Conservation (phyloP, 2,888 invertebrate species). For the Agrilus biguttatus region DNA sequence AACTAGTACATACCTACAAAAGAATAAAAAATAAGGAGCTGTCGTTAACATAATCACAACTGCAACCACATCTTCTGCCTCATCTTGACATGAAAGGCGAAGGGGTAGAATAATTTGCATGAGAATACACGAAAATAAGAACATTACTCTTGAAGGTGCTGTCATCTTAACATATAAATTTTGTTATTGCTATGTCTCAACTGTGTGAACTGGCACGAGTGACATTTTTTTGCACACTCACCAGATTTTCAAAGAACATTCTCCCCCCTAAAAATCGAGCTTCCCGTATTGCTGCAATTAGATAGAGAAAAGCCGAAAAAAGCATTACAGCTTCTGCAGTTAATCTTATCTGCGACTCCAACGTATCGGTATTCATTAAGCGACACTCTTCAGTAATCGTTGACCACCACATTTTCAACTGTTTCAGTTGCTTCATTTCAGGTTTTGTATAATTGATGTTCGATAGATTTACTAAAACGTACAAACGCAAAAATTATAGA, state of each 20-base stretch:
- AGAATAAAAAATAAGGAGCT: slow-evolving; percentile 93
- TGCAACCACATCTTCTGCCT: slow-evolving; percentile 81
- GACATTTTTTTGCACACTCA: slow-evolving; percentile 29
- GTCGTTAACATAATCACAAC: slow-evolving; percentile 91
- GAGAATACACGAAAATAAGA: slow-evolving; percentile 80
- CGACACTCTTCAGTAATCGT: slow-evolving; percentile 56
- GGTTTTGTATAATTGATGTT: no score
- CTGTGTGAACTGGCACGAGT: background rate
- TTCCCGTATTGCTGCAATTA: slow-evolving; percentile 73
- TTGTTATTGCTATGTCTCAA: background rate
- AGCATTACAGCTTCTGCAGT: slow-evolving; percentile 66
- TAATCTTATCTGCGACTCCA: slow-evolving; percentile 52
- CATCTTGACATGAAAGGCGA: slow-evolving; percentile 69
- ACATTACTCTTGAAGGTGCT: slow-evolving; percentile 84
- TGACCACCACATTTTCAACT: slow-evolving; percentile 43
- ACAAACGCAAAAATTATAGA: no score
- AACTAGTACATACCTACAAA: slow-evolving; percentile 65
- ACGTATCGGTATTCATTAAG: slow-evolving; percentile 46
- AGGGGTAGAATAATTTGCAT: slow-evolving; percentile 77
- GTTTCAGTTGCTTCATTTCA: background rate
- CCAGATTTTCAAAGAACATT: slow-evolving; percentile 92
- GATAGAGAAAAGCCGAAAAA: slow-evolving; percentile 70
- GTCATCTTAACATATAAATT: slow-evolving; percentile 47
- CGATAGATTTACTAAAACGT: no score
- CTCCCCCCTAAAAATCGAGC: slow-evolving; percentile 81